phyloP scores from a whole-genome alignment of 2,888 invertebrate genomes.

The Cephus runcator region DNA sequence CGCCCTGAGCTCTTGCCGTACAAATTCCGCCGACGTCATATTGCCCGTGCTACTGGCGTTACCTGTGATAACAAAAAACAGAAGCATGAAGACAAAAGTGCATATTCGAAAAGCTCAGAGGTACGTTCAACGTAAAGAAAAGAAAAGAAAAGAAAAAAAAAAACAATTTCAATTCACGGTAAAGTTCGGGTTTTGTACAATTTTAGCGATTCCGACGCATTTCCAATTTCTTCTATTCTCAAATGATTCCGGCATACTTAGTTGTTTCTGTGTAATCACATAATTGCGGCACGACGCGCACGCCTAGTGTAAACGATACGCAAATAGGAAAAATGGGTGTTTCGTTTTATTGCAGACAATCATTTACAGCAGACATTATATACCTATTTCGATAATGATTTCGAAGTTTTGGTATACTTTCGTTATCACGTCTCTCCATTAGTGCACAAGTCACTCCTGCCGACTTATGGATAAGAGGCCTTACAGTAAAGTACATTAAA shows the following conservation, averaged over 20 bases:
- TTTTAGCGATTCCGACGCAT: not conserved
- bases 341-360: not conserved
- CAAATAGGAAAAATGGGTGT: not conserved
- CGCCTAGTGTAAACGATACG: not conserved
- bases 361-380: not conserved
- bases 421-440: not conserved
- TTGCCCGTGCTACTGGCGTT: slow-evolving; percentile 68
- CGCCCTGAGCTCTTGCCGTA: slow-evolving; percentile 89
- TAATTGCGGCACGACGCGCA: not conserved
- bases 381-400: not conserved
- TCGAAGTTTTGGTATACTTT: not conserved
- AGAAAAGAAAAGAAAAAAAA: slow-evolving; percentile 7
- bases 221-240: not conserved
- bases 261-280: not conserved
- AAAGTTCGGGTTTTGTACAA: not conserved
- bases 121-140: not conserved
- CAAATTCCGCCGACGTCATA: slow-evolving; percentile 82
- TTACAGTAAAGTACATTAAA: not conserved
- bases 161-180: not conserved
- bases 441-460: not conserved
- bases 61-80: slow-evolving; percentile 65
- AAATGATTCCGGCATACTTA: not conserved
- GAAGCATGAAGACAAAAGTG: slow-evolving; percentile 16
- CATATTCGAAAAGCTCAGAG: slow-evolving; percentile 1
- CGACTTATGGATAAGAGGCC: not conserved